Evolutionary conservation across 2,888 invertebrate genomes (phyloP), one percentile per base, ranked within the genome.

Genomic region (Agonopterix heracliana): DNA sequence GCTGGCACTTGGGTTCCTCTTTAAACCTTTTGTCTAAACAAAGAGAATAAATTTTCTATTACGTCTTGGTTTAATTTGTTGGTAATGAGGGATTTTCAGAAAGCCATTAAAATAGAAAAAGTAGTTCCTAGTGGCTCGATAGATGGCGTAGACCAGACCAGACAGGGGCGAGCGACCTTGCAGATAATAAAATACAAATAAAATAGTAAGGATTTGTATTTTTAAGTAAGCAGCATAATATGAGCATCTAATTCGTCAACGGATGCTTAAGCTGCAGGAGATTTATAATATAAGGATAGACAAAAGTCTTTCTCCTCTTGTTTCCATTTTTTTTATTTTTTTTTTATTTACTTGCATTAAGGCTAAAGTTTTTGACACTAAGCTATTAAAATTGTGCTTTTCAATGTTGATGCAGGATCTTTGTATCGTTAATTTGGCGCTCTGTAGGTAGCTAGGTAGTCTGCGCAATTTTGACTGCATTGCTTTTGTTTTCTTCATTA

Each of bases 281-380:
- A 54, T 46, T 58, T 56, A 43, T 56, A 56, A 50, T 44, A 56
- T 3, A 54, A 34, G 4, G 56, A 51, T 43, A 57, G 10, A 34
- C 54, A 55, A 38, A 54, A 48, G 5, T 54, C 41, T 34, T 44
- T 58, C 48, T 53, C 55, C 13, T 53, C 48, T 26, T 46, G 40
- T 3, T 46, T 47, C 54, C 53, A 58, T 35, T 47, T 35, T 47
- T 53, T 42, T 53, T 53, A 4, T 46, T 44, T 13, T 50, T 44
- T 47, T 45, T 49, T 41, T 46, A 41, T 34, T 46, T 34, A 43
- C 3, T 43, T 50, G 51, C 51, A 54, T 54, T 7, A 47, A 4
- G 10, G 46, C 44, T 34, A 49, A 14, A n/a, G 49, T 51, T 41
- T 49, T 42, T 12, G 12, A 12, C 1, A 13, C 12, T 13, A 1